Base-by-base conservation (phyloP, 1,140 invertebrate genomes). In the Drosophila orena region DNA sequence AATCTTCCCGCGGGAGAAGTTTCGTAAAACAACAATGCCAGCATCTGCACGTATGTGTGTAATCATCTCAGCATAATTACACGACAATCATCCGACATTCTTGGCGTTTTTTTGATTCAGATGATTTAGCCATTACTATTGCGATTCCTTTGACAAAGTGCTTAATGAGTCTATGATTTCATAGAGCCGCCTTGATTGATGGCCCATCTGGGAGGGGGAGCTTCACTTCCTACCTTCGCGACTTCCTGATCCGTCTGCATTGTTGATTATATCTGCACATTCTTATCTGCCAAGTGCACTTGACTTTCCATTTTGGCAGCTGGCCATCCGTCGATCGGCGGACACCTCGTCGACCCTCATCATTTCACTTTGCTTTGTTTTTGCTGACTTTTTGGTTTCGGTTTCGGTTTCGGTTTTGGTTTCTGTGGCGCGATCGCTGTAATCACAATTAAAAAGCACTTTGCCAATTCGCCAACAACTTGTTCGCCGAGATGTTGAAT, bases 371-470 rank as follows among this genome's bases (percentile, higher is more conserved):
- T 4, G 42, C 43, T 69, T 24, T 27, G 27, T 4, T 27, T 64
- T 54, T 15, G 2, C 52, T 40, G 10, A 22, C 22, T 20, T 46
- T 65, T 55, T 3, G 38, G 35, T 15, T 50, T 59, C 17, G 40
- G n/a, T 42, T 65, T 55, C 11, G 38, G 35, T 15, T 50, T 59
- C 17, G 46, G 22, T 38, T 49, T 38, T 6, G 37, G 14, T 53
- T 42, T 30, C 8, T 30, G 30, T 56, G 64, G 8, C 70, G 57
- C 54, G 46, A 71, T 79, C 55, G 42, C 57, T 79, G 70, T 69
- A 76, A 81, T 68, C 79, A 81, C 84, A 81, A 79, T 86, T 88
- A 88, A 86, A 88, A 86, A 88, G 66, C 83, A 85, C 83, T 85
- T 88, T 81, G 81, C 68, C 52, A 76, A 76, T 58, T 50, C 60